Evolutionary conservation across 2,797 vertebrate species (phyloP), one percentile per base, ranked within the genome.

Genomic region (Varecia variegata): DNA sequence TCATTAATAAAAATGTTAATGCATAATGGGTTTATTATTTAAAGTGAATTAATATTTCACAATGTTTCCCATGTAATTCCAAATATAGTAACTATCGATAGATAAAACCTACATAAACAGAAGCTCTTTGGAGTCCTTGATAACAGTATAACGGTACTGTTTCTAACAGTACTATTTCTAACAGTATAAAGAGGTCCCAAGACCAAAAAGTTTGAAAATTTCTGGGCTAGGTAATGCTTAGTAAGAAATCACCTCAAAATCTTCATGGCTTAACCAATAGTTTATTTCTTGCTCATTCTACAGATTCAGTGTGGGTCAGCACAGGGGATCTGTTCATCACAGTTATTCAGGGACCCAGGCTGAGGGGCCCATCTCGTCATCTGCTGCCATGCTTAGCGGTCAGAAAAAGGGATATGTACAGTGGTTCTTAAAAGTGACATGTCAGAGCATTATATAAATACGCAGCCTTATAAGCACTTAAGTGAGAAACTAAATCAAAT

Each of bases 1-100:
- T 47, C 25, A 14, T 95, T 74, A 94, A 89, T 90, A 71, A 92
- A 80, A 95, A 65, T 86, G 17, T 84, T 93, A 94, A 76, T 77
- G 32, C 84, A 3, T 73, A 83, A 54, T 95, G 73, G 70, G 7
- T 38, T 93, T 95, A 56, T 90, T 68, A 81, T 74, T 97, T 93
- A 58, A 84, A 94, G 40, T 81, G 43, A 96, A 70, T 74, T 76
- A 90, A 45, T 32, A 90, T 71, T 80, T 90, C 65, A 70, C 83
- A 47, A 35, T 91, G 76, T 90, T 93, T 83, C 86, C 12, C 32
- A 58, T 79, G 14, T 92, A 85, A 56, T 76, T 93, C 94, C 43
- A 65, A 90, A 90, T 50, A 35, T 30, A 93, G 85, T 70, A 87
- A 93, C 50, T 77, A 71, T 47, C 45, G 23, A 32, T 82, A 71